Conservation (phyloP, 2,113 vertebrate genomes). For the Ophthalmolycus amberensis region DNA sequence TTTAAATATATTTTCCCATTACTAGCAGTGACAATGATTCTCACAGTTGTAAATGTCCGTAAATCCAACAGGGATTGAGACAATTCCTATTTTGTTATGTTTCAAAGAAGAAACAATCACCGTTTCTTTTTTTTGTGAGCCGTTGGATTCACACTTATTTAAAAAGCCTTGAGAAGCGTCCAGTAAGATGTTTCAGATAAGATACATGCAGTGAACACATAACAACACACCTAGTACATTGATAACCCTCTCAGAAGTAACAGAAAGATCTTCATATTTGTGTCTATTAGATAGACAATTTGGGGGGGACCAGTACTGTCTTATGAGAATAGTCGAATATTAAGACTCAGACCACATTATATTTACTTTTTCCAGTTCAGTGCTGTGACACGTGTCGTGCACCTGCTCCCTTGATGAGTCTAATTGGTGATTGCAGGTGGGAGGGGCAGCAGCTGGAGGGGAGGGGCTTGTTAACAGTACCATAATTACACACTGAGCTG, state of each 20-base stretch:
- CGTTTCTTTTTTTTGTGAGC: not conserved
- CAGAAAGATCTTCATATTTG: not conserved
- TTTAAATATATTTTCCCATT: constrained; percentile 1
- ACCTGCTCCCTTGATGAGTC: constrained; percentile 48
- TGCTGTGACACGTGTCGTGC: constrained; percentile 28
- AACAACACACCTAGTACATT: not conserved
- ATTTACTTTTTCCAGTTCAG: constrained; percentile 38
- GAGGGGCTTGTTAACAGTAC: constrained; percentile 40
- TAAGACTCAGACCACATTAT: constrained; percentile 20
- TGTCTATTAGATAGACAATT: not conserved
- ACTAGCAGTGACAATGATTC: not conserved
- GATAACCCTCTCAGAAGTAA: not conserved
- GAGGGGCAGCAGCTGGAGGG: constrained; percentile 53
- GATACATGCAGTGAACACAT: not conserved
- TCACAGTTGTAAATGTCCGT: not conserved
- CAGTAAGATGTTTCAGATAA: constrained; percentile 1
- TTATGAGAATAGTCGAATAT: constrained; percentile 17
- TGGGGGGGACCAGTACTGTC: not conserved
- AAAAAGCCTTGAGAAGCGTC: not conserved
- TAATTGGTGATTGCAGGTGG: constrained; percentile 21
- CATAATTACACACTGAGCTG: constrained; percentile 31
- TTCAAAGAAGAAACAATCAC: not conserved
- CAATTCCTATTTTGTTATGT: not conserved
- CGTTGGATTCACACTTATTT: not conserved
- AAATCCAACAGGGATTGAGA: constrained; percentile 1